Evolutionary conservation across 2,113 vertebrate species (phyloP).

Genomic region (Pedetes capensis): DNA sequence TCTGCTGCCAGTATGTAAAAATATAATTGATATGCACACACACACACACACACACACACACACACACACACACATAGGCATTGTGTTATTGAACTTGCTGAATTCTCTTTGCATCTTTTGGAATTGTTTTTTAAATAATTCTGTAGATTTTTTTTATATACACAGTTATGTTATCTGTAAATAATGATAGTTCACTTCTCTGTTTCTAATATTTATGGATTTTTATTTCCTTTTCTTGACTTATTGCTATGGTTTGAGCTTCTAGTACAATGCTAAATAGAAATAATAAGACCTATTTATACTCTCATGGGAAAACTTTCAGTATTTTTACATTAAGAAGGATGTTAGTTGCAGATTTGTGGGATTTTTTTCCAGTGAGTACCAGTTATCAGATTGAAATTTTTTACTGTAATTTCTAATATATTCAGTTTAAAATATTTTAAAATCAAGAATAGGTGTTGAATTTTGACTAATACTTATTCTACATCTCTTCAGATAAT

Average conservation of each 20-base stretch:
- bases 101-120: background rate
- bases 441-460: background rate
- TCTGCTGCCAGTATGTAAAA: background rate
- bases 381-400: background rate
- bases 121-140: background rate
- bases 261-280: background rate
- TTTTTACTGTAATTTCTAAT: background rate
- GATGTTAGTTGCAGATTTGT: background rate
- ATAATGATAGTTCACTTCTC: background rate
- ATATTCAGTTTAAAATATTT: background rate
- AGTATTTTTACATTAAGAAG: background rate
- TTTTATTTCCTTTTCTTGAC: background rate
- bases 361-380: background rate
- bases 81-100: background rate
- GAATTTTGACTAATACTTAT: background rate
- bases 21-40: background rate
- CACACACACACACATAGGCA: too few species aligned
- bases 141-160: background rate
- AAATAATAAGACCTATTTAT: background rate
- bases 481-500: background rate
- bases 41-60: too few species aligned
- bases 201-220: background rate
- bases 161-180: background rate
- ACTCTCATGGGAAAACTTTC: background rate
- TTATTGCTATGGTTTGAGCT: background rate